A percentile compares a stretch with the other conserved stretches of the same genome.
Evolutionary conservation across 2,888 invertebrate species (phyloP).

Genomic region (Tenthredo mesomela): DNA sequence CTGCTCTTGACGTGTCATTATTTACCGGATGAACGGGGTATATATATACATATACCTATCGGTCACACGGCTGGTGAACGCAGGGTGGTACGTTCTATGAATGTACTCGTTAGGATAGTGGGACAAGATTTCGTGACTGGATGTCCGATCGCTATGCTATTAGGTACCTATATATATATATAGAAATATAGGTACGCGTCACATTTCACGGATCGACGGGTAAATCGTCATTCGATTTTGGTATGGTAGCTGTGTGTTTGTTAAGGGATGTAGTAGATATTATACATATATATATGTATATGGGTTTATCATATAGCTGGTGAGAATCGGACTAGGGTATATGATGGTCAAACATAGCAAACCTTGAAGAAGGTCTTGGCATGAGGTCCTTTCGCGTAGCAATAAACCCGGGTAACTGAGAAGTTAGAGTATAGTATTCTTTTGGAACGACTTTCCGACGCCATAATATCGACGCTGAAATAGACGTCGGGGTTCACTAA

Average conservation of each 20-base stretch:
- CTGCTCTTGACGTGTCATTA: constrained; percentile 45
- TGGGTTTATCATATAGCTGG: too few species aligned
- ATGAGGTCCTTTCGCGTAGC: constrained; percentile 21
- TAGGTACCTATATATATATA: too few species aligned
- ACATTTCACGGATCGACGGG: constrained; percentile 40
- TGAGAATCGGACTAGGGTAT: background rate
- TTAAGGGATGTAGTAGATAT: background rate
- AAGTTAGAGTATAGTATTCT: constrained; percentile 38
- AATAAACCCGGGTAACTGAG: constrained; percentile 43
- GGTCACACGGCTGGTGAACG: background rate
- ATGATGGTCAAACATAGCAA: background rate
- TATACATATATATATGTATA: background rate
- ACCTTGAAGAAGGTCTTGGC: background rate
- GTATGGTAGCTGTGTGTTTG: background rate
- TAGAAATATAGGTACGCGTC: background rate
- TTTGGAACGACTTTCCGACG: constrained; percentile 41
- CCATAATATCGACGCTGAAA: constrained; percentile 13
- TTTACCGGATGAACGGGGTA: constrained; percentile 37
- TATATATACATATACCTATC: background rate
- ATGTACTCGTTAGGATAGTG: constrained; percentile 27
- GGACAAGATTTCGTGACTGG: constrained; percentile 33
- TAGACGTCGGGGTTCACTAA: background rate
- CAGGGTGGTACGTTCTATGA: background rate
- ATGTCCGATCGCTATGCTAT: constrained; percentile 11
- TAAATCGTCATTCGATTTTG: background rate